Evolutionary conservation across 2,113 vertebrate genomes (phyloP).

Genomic region (Mobula hypostoma): DNA sequence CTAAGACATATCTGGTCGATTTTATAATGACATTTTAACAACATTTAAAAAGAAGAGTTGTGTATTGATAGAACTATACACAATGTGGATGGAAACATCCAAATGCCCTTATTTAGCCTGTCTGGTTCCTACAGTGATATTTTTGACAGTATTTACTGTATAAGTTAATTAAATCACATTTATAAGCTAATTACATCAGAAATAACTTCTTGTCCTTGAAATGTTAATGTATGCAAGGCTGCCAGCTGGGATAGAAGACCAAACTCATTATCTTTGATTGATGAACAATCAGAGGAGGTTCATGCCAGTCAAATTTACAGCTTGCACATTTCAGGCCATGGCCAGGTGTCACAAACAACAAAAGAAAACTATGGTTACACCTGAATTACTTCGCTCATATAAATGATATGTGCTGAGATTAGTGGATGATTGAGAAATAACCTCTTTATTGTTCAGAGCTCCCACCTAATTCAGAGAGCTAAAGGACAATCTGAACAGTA

Average conservation of each 20-base stretch:
- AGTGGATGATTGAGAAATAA: neutral
- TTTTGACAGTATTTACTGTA: neutral
- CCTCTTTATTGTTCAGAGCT: neutral
- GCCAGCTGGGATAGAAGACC: conserved; percentile 18
- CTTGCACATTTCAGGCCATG: neutral
- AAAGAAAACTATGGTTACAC: neutral
- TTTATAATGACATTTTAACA: neutral
- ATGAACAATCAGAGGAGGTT: conserved; percentile 28
- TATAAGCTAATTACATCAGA: conserved; percentile 32
- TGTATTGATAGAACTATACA: neutral
- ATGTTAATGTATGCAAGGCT: conserved; percentile 33
- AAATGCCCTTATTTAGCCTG: neutral
- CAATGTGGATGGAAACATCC: no score
- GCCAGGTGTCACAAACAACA: conserved; percentile 10
- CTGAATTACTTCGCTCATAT: neutral
- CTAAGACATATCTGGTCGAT: neutral
- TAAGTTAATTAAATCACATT: conserved; percentile 31
- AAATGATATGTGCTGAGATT: neutral
- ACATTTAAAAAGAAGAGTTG: neutral
- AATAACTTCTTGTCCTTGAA: conserved; percentile 31
- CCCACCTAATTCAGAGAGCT: neutral
- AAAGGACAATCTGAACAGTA: neutral
- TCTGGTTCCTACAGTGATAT: neutral
- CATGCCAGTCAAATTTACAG: conserved; percentile 11
- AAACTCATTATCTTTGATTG: conserved; percentile 28